Evolutionary conservation across 2,888 invertebrate genomes (phyloP).

Genomic region (Tetranychus truncatus): DNA sequence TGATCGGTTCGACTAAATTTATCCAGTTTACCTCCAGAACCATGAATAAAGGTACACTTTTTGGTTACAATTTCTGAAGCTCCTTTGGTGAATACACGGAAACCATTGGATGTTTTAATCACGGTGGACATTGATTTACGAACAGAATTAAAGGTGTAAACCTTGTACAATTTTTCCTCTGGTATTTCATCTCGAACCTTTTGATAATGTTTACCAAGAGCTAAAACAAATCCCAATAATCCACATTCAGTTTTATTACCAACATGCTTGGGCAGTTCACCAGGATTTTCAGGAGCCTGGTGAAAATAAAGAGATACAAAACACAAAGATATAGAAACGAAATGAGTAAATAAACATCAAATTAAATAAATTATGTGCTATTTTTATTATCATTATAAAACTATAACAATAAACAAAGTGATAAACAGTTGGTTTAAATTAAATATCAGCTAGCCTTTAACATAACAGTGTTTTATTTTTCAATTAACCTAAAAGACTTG

Average conservation of each 20-base stretch:
- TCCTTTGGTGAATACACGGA: constrained; percentile 83
- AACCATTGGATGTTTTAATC: constrained; percentile 60
- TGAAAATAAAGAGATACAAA: constrained; percentile 22
- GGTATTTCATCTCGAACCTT: constrained; percentile 69
- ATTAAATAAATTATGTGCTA: constrained; percentile 4
- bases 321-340: background rate
- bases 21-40: constrained; percentile 72
- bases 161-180: constrained; percentile 75
- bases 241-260: constrained; percentile 99
- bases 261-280: constrained; percentile 73
- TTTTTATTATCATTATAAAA: background rate
- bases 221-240: constrained; percentile 77
- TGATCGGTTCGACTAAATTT: constrained; percentile 84
- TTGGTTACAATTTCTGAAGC: constrained; percentile 97
- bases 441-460: no score
- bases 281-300: constrained; percentile 55
- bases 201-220: constrained; percentile 78
- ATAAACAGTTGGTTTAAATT: no score
- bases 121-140: constrained; percentile 98
- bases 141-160: constrained; percentile 97
- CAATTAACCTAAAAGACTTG: no score
- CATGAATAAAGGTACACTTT: constrained; percentile 91
- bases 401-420: no score
- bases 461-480: no score
- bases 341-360: constrained; percentile 2